Evolutionary conservation across 2,797 vertebrate genomes (phyloP).

Genomic region (Syncerus caffer): DNA sequence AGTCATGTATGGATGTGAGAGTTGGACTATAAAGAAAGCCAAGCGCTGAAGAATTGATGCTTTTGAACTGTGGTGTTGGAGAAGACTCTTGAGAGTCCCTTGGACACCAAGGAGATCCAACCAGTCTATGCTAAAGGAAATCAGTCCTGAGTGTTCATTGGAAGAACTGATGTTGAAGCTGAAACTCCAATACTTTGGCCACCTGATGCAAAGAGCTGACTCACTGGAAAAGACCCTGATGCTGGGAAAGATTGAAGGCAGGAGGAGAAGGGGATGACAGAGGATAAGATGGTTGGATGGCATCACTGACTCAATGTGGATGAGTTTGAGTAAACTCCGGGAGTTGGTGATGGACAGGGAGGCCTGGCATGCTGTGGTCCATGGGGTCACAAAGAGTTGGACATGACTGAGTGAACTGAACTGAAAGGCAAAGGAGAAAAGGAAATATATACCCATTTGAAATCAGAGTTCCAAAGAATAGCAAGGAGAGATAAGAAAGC

Average conservation of each 20-base stretch:
- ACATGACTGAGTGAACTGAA: background rate
- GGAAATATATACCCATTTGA: no score
- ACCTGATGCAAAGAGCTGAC: background rate
- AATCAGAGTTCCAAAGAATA: background rate
- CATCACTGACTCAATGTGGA: background rate
- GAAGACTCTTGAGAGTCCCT: background rate
- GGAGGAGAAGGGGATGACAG: background rate
- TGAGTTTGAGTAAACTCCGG: background rate
- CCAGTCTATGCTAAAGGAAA: background rate
- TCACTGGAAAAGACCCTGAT: background rate
- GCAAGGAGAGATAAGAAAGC: background rate
- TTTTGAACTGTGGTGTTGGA: background rate
- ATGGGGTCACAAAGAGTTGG: background rate
- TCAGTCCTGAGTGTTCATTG: background rate
- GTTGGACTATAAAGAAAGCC: background rate
- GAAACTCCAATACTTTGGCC: background rate
- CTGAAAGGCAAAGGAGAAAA: no score
- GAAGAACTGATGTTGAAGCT: background rate
- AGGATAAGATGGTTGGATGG: background rate
- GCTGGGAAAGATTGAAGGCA: background rate
- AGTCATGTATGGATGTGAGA: background rate
- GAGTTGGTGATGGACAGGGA: background rate
- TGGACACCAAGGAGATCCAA: background rate
- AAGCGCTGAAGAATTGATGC: background rate
- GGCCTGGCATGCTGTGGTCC: background rate